phyloP scores from a whole-genome alignment of 1,140 invertebrate species.

The Zaprionus inermis region DNA sequence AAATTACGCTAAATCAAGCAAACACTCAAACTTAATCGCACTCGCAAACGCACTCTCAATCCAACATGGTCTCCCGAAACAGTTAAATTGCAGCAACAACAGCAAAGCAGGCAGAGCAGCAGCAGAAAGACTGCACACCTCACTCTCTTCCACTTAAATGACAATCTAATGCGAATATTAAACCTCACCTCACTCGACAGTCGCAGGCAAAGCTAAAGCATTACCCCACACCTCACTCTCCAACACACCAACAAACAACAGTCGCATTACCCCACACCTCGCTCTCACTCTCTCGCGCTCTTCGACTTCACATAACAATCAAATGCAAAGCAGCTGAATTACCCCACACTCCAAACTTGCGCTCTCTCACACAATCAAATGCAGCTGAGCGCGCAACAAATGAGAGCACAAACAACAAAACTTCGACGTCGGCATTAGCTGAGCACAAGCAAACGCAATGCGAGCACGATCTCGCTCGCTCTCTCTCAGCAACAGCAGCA shows the following conservation, averaged over 20 bases:
- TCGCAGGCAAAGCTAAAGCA: too few species aligned
- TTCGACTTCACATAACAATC: neutral
- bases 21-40: too few species aligned
- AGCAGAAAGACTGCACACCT: neutral
- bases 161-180: neutral
- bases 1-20: slow-evolving; percentile 65
- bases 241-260: too few species aligned
- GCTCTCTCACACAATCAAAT: neutral
- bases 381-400: neutral
- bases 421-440: neutral
- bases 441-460: neutral
- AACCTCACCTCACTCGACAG: neutral
- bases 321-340: neutral
- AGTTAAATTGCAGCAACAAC: neutral
- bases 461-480: neutral
- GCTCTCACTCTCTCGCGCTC: neutral
- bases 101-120: neutral
- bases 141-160: neutral
- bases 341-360: neutral
- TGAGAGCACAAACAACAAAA: neutral
- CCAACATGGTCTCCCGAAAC: neutral
- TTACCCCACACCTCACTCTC: neutral
- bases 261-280: neutral
- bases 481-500: neutral
- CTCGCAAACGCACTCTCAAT: neutral